Percentiles rank a stretch among this genome's conserved stretches.
phyloP scores from a whole-genome alignment of 2,888 invertebrate genomes.

The Leptinotarsa peninsularis region DNA sequence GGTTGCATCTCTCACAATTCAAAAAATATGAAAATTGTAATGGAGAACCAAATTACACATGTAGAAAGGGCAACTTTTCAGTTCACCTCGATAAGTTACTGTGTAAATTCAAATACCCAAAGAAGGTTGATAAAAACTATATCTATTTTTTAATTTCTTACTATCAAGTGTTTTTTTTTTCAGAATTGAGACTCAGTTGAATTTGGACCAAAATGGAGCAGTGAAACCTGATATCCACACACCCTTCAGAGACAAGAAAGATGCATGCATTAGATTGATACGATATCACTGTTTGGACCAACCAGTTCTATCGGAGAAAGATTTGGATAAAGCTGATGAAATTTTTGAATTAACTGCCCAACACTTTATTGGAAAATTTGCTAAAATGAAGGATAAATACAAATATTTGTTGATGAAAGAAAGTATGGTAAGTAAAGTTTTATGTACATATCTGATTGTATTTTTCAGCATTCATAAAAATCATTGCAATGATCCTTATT shows the following conservation, averaged over 20 bases:
- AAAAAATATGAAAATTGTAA: too few species aligned
- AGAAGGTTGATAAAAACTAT: too few species aligned
- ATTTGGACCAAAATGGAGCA: constrained; percentile 81
- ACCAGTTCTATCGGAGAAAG: constrained; percentile 73
- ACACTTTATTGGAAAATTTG: constrained; percentile 77
- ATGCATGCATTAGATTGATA: constrained; percentile 81
- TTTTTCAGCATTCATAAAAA: too few species aligned
- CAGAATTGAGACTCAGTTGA: constrained; percentile 81
- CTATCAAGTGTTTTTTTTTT: constrained; percentile 26
- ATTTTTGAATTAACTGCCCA: constrained; percentile 77
- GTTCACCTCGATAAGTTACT: too few species aligned
- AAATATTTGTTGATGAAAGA: constrained; percentile 79
- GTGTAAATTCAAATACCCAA: not conserved
- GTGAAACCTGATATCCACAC: constrained; percentile 79
- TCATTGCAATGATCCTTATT: too few species aligned
- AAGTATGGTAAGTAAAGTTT: constrained; percentile 75
- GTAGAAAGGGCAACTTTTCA: too few species aligned
- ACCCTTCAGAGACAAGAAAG: constrained; percentile 78
- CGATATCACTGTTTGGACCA: constrained; percentile 83
- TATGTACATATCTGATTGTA: too few species aligned
- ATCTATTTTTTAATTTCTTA: not conserved
- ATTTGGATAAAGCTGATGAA: constrained; percentile 76
- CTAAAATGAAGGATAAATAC: constrained; percentile 79
- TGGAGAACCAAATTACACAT: too few species aligned
- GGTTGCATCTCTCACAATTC: too few species aligned